Evolutionary conservation across 2,113 vertebrate genomes (phyloP).

Genomic region (Ctenomys sociabilis): DNA sequence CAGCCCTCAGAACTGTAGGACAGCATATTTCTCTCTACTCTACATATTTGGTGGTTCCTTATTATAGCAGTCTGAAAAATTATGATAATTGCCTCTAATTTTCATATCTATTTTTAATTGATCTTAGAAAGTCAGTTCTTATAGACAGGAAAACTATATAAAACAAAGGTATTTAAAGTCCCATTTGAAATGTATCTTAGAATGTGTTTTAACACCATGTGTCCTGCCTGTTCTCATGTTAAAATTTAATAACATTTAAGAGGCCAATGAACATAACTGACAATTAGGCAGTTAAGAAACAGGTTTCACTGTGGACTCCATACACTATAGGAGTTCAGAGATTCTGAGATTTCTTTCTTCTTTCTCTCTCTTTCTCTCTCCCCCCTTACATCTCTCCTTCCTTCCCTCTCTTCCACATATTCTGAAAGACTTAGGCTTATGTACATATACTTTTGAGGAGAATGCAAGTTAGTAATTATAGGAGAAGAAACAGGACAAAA

Average conservation of each 20-base stretch:
- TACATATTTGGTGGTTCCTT: neutral
- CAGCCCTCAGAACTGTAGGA: neutral
- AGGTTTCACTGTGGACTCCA: neutral
- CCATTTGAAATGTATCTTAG: neutral
- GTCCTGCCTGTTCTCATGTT: neutral
- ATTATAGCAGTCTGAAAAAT: neutral
- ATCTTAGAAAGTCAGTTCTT: neutral
- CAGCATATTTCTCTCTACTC: neutral
- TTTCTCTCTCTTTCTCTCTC: neutral
- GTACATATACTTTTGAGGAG: neutral
- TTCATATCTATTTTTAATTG: neutral
- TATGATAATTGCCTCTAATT: neutral
- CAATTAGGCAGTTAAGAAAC: neutral
- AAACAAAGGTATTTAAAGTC: neutral
- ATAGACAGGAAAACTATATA: neutral
- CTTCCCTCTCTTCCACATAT: neutral
- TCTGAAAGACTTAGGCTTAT: neutral
- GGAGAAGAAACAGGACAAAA: neutral
- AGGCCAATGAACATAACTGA: neutral
- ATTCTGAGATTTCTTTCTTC: neutral
- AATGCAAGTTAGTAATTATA: neutral
- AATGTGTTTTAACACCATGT: neutral
- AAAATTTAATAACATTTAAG: neutral
- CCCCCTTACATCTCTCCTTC: fast-evolving
- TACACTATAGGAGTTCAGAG: too few species aligned